Evolutionary conservation across 2,888 invertebrate genomes (phyloP), one percentile per base, ranked within the genome.

Genomic region (Eurytoma californica): DNA sequence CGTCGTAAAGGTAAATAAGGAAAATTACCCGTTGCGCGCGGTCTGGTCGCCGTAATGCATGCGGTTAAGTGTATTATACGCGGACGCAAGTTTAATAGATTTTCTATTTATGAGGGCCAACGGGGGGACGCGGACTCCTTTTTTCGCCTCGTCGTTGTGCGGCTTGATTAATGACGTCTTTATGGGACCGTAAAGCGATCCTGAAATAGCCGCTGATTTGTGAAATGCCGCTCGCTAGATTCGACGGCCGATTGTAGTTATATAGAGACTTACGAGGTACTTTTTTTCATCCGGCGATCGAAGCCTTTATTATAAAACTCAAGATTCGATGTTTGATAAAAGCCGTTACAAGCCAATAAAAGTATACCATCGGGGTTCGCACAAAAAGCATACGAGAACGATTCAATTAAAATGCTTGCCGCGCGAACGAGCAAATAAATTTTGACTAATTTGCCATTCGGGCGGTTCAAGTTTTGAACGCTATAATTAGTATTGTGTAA

Each of bases 1-100:
- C 63, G 65, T 77, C 69, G 76, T 70, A 77, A 77, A 77, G 57
- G 69, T 70, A 77, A 77, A 77, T 77, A 77, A 70, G 63, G 76
- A 77, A 70, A 77, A 77, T 77, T 77, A 57, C 69, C 68, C 68
- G 51, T 55, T 47, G 53, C 13, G 61, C 28, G 39, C 61, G 20
- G n/a, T 14, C 20, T 9, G 39, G 39, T 9, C 39, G 39, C 39
- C 28, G n/a, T 14, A 47, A 39, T 51, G 47, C 51, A 61, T n/a
- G 60, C 18, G 24, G 57, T n/a, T 13, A 16, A 14, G 14, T 28
- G 73, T 57, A 18, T 66, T 28, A 51, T 66, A 24, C 18, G 24
- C 51, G 51, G 16, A 13, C 18, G 58, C 39, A 39, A 60, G 30
- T 77, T 61, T 77, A 77, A 77, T 77, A 70, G 76, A 77, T 77